Evolutionary conservation across 2,888 invertebrate genomes (phyloP).

Genomic region (Macrosoma leucophasiata): DNA sequence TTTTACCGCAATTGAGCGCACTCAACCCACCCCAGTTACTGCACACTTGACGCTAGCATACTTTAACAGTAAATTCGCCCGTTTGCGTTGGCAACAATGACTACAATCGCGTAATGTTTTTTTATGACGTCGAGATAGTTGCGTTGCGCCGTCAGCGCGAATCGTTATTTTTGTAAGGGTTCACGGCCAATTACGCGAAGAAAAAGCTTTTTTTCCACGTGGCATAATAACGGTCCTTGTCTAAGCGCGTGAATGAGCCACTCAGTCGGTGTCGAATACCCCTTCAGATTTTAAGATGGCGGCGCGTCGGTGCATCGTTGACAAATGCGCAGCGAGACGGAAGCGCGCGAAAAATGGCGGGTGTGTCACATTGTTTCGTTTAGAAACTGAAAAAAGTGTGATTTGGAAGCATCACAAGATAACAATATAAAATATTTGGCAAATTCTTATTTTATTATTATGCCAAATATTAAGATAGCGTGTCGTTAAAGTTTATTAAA

Average conservation of each 20-base stretch:
- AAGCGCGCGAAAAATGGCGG: neutral
- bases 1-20: conserved; percentile 61
- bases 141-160: conserved; percentile 10
- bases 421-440: neutral
- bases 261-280: conserved; percentile 62
- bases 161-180: conserved; percentile 33
- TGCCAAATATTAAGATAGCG: too few relatives aligned
- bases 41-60: too few relatives aligned
- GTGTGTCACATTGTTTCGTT: neutral
- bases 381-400: neutral
- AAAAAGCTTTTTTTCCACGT: conserved; percentile 50
- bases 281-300: conserved; percentile 56
- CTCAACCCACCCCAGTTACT: conserved; percentile 34
- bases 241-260: conserved; percentile 51
- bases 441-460: too few relatives aligned
- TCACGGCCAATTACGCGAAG: conserved; percentile 57
- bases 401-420: neutral
- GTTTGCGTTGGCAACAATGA: conserved; percentile 12
- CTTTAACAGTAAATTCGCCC: conserved; percentile 22
- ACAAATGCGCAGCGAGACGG: conserved; percentile 48
- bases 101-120: conserved; percentile 8
- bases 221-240: conserved; percentile 46
- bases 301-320: conserved; percentile 48
- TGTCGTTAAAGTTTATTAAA: too few relatives aligned
- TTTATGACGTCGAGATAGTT: conserved; percentile 6